These are phyloP conservation scores for Venustaconcha ellipsiformis DNA, from an alignment of 1,140 invertebrate species.

Conservation along the genomic window DNA sequence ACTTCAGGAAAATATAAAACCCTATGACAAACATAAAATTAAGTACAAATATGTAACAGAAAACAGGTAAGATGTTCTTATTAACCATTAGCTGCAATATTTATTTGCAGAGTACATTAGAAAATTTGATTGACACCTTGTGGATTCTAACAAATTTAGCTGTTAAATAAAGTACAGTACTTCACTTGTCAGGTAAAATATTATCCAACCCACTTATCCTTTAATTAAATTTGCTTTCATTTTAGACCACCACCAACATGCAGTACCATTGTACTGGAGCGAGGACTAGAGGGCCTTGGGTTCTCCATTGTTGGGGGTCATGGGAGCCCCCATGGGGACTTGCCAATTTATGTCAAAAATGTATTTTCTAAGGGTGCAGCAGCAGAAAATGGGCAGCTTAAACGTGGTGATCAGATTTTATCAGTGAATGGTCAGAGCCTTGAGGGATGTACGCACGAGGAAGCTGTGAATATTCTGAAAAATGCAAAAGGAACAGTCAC, in stretches of 20 bases:
- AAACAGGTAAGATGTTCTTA: no score
- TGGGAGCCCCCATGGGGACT: slow-evolving; percentile 80
- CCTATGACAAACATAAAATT: no score
- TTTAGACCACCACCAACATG: slow-evolving; percentile 51
- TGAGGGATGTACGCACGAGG: slow-evolving; percentile 75
- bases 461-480: slow-evolving; percentile 76
- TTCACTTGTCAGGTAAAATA: neutral
- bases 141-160: no score
- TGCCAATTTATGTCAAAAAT: slow-evolving; percentile 87
- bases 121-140: no score
- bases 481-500: slow-evolving; percentile 73
- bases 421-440: slow-evolving; percentile 72
- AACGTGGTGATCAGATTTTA: slow-evolving; percentile 75
- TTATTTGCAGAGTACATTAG: no score
- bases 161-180: no score
- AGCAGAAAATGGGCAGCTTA: slow-evolving; percentile 76
- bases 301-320: slow-evolving; percentile 86
- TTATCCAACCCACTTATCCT: neutral
- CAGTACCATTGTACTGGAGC: slow-evolving; percentile 75
- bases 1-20: no score
- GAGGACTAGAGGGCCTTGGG: slow-evolving; percentile 81
- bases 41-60: no score
- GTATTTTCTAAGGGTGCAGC: slow-evolving; percentile 83
- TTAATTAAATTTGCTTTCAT: slow-evolving; percentile 26
- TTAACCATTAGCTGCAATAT: neutral